These are phyloP conservation scores for Ips nitidus DNA, from an alignment of 1,140 invertebrate genomes.

Conservation along the genomic window DNA sequence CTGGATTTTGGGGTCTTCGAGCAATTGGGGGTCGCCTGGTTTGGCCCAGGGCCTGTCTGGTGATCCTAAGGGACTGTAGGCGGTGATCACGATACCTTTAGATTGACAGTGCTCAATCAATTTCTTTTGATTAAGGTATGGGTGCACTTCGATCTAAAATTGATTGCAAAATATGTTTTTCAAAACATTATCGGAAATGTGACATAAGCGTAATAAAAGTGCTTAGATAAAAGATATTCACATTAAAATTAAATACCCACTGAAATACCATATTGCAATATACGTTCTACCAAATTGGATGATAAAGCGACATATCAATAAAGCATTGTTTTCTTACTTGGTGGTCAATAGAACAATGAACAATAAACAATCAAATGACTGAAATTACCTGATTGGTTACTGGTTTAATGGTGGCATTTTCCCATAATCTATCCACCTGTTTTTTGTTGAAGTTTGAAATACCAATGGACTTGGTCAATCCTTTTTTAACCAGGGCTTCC, in stretches of 20 bases:
- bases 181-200: neutral
- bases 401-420: conserved; percentile 71
- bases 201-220: no score
- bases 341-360: no score
- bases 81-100: conserved; percentile 70
- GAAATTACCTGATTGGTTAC: conserved; percentile 70
- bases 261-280: no score
- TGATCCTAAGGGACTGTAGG: conserved; percentile 81
- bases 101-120: conserved; percentile 71
- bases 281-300: no score
- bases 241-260: neutral
- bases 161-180: neutral
- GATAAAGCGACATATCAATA: no score
- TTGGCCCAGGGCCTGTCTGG: conserved; percentile 68
- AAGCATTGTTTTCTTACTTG: no score
- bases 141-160: conserved; percentile 78
- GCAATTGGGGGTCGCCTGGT: conserved; percentile 56
- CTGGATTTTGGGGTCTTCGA: conserved; percentile 64
- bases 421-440: conserved; percentile 76
- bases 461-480: conserved; percentile 77
- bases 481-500: conserved; percentile 74
- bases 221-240: neutral
- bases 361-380: no score
- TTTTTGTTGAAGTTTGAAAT: conserved; percentile 88
- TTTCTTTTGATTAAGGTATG: conserved; percentile 78